phyloP scores from a whole-genome alignment of 2,113 vertebrate species.

The Sceloporus undulatus region DNA sequence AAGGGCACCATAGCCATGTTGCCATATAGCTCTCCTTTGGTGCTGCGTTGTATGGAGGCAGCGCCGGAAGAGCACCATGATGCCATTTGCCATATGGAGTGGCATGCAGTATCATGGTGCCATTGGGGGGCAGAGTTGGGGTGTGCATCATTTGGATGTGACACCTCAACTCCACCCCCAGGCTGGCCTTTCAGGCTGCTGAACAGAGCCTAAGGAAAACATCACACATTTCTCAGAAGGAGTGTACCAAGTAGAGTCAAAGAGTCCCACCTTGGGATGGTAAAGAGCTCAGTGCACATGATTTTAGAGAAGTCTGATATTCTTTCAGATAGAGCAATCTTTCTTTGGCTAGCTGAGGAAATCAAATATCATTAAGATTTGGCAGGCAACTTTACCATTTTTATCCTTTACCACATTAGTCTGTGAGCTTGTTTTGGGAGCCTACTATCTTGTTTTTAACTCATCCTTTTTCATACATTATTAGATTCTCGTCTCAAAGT shows the following conservation, averaged over 20 bases:
- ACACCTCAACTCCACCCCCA: too few relatives aligned
- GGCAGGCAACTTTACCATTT: not conserved
- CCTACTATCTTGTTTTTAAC: not conserved
- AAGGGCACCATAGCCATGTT: too few relatives aligned
- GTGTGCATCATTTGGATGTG: too few relatives aligned
- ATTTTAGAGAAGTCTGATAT: slow-evolving; percentile 89
- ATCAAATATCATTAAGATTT: not conserved
- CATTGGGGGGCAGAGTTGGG: too few relatives aligned
- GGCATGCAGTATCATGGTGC: too few relatives aligned
- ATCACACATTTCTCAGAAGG: slow-evolving; percentile 80
- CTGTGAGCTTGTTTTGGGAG: not conserved
- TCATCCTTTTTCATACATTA: not conserved
- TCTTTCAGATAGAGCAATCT: slow-evolving; percentile 89
- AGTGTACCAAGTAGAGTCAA: slow-evolving; percentile 84
- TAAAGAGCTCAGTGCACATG: slow-evolving; percentile 89
- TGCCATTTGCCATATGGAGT: too few relatives aligned
- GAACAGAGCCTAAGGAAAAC: slow-evolving; percentile 63
- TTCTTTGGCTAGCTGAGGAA: slow-evolving; percentile 72
- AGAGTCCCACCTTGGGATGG: slow-evolving; percentile 85
- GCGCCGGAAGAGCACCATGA: too few relatives aligned
- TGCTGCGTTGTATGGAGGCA: too few relatives aligned
- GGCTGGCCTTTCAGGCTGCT: too few relatives aligned
- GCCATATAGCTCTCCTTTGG: too few relatives aligned
- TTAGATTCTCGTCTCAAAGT: not conserved
- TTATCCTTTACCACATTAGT: not conserved